Evolutionary conservation across 2,113 vertebrate species (phyloP).

Genomic region (Brachyhypopomus occidentalis): DNA sequence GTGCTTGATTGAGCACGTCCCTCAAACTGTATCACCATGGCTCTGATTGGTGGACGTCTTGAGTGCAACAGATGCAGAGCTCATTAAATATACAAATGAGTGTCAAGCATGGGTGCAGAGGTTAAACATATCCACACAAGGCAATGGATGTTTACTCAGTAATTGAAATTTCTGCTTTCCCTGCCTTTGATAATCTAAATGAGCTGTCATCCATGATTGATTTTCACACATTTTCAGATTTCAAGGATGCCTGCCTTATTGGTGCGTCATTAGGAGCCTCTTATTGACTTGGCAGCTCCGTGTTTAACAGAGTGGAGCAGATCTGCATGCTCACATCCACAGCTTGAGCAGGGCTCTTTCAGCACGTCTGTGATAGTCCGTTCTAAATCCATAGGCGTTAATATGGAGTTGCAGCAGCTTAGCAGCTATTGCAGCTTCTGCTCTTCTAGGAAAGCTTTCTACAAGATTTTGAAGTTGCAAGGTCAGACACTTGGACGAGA

Average conservation of each 20-base stretch:
- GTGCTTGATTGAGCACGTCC: conserved; percentile 5
- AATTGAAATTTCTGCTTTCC: conserved; percentile 66
- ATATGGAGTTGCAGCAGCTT: too few relatives aligned
- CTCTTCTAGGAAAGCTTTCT: too few relatives aligned
- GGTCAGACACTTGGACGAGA: too few relatives aligned
- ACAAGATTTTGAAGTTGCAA: too few relatives aligned
- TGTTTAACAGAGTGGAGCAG: conserved; percentile 51
- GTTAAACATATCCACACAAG: conserved; percentile 60
- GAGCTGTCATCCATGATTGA: conserved; percentile 73
- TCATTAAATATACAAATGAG: conserved; percentile 57
- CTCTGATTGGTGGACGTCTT: conserved; percentile 7
- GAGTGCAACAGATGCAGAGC: conserved; percentile 35
- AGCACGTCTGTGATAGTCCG: neutral
- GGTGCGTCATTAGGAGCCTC: conserved; percentile 61
- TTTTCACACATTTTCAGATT: conserved; percentile 67
- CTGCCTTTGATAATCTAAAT: conserved; percentile 61
- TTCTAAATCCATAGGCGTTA: too few relatives aligned
- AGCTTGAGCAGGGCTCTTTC: conserved; percentile 21
- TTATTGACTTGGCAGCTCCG: conserved; percentile 53
- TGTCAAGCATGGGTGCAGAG: conserved; percentile 55
- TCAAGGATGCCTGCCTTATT: conserved; percentile 67
- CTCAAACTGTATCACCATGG: conserved; percentile 4
- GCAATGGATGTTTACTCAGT: conserved; percentile 64
- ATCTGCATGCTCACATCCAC: conserved; percentile 45
- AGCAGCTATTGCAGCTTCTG: too few relatives aligned